Conservation (phyloP, 2,113 vertebrate species). For the Tyrannus savana region DNA sequence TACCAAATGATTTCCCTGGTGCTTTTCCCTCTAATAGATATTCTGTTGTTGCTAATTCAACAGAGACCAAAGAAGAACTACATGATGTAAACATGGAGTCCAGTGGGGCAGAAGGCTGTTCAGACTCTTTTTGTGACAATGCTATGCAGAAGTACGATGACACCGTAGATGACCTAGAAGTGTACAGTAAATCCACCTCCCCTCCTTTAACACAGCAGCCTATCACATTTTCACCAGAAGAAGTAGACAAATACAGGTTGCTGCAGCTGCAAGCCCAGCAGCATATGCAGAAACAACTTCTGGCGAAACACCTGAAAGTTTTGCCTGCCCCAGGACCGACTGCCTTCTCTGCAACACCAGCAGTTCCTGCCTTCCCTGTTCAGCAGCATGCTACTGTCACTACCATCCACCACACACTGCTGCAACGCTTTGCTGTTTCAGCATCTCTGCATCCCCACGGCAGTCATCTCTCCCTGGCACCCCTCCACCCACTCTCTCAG, state of each 20-base stretch:
- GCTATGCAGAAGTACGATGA: conserved; percentile 72
- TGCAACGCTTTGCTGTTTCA: conserved; percentile 84
- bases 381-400: conserved; percentile 78
- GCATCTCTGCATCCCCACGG: conserved; percentile 68
- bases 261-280: conserved; percentile 95
- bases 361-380: conserved; percentile 69
- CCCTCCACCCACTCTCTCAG: conserved; percentile 82
- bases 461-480: conserved; percentile 75
- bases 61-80: conserved; percentile 78
- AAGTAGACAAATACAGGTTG: conserved; percentile 93
- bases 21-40: conserved; percentile 71
- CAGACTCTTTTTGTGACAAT: conserved; percentile 65
- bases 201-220: conserved; percentile 81
- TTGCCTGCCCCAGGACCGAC: conserved; percentile 64
- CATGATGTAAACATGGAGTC: conserved; percentile 52
- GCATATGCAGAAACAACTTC: conserved; percentile 91
- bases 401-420: conserved; percentile 83
- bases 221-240: conserved; percentile 92
- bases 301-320: conserved; percentile 76
- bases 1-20: conserved; percentile 74
- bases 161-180: conserved; percentile 56
- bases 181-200: conserved; percentile 66
- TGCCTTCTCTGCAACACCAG: conserved; percentile 69
- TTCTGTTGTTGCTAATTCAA: conserved; percentile 64
- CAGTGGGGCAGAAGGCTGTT: conserved; percentile 44